phyloP scores from a whole-genome alignment of 2,888 invertebrate species.

The Lepidochrysops patricia region DNA sequence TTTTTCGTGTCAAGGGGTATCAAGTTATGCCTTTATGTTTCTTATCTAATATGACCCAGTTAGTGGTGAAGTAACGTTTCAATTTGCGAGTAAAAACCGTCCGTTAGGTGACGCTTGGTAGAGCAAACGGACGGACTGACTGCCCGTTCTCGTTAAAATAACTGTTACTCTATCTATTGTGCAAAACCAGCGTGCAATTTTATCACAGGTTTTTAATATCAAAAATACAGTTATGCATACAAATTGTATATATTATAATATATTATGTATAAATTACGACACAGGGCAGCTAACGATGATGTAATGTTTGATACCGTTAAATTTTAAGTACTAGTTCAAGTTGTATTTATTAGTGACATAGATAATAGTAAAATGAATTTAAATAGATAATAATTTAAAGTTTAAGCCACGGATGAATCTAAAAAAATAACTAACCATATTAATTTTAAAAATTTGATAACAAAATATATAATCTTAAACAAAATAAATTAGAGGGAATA shows the following conservation, averaged over 20 bases:
- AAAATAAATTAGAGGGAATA: not conserved
- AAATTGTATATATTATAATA: not conserved
- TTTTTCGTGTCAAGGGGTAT: constrained; percentile 8
- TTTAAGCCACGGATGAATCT: not conserved
- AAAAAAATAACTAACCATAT: no score
- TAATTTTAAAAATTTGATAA: no score
- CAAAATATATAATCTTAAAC: no score
- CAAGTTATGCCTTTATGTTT: constrained; percentile 10
- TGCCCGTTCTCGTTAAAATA: constrained; percentile 10
- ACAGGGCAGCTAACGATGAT: not conserved
- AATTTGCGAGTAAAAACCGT: constrained; percentile 23
- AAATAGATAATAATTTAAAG: not conserved
- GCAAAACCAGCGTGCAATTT: not conserved
- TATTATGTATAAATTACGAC: constrained; percentile 3
- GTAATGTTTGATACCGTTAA: not conserved
- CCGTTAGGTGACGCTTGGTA: constrained; percentile 28
- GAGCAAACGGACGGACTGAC: constrained; percentile 32
- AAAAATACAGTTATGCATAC: not conserved
- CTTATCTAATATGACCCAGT: constrained; percentile 9
- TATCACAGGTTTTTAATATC: not conserved
- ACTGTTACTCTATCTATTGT: constrained; percentile 9
- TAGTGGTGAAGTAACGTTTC: constrained; percentile 14
- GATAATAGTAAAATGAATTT: not conserved
- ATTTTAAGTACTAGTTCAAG: not conserved
- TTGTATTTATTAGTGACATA: not conserved